Evolutionary conservation across 1,140 invertebrate species (phyloP), one percentile per base, ranked within the genome.

Genomic region (Drosophila guanche): DNA sequence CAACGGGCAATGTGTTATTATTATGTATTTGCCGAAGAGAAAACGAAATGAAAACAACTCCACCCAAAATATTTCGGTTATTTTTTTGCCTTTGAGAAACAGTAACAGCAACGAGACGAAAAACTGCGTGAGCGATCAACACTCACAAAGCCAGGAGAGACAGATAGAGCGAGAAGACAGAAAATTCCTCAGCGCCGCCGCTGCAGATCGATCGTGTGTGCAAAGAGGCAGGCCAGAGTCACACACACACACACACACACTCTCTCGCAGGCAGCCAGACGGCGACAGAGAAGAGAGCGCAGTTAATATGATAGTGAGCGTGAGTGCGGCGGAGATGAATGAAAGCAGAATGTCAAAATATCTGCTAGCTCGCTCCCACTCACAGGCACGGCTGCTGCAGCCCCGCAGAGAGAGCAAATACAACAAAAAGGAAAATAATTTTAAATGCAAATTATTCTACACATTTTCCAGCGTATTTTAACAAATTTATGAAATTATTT

Each of bases 331-430:
- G 81, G 81, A 85, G 81, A 85, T 85, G 81, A 85, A 85, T 85
- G 83, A 88, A 85, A 88, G 81, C 83, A 81, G 77, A 85, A 85
- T 85, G 77, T 88, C 81, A 85, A 88, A 85, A 85, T 77, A 81
- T 60, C 61, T 54, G 65, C 57, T 46, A 20, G 37, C 47, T 57
- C 37, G 25, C 51, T 23, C 42, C 23, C 16, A 48, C 52, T 70
- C 65, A 14, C 29, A 70, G 33, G 23, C 50, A 55, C 54, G 78
- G 71, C 76, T 83, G 80, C 80, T 69, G 81, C 81, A 83, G 76
- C 70, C 8, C 33, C 33, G 33, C 33, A 37, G 33, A 37, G 33
- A 37, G 33, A 73, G 62, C 63, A 75, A 76, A 48, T 77, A 69
- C 69, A 80, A 80, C 54, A 86, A 76, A 83, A 77, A 74, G 47